phyloP scores from a whole-genome alignment of 2,113 vertebrate species.

The Scomber scombrus region DNA sequence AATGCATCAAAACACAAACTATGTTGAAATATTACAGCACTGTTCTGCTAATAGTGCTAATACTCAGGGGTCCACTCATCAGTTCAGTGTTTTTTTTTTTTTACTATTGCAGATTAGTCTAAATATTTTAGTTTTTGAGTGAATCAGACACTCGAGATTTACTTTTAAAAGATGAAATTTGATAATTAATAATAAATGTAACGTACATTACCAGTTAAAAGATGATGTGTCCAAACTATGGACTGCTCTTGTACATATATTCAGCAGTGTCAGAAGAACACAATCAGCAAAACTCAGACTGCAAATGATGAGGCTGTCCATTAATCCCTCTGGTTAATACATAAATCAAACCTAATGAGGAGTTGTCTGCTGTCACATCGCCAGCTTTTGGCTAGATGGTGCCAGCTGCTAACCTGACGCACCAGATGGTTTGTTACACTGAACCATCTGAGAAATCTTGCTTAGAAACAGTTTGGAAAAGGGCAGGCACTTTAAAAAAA shows the following conservation, averaged over 20 bases:
- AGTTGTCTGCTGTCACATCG: conserved; percentile 19
- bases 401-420: conserved; percentile 4
- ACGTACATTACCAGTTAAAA: too few relatives aligned
- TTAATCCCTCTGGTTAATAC: not conserved
- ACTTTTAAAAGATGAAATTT: not conserved
- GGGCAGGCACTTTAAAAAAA: too few relatives aligned
- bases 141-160: too few relatives aligned
- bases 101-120: too few relatives aligned
- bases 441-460: too few relatives aligned
- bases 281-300: not conserved
- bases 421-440: too few relatives aligned
- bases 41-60: conserved; percentile 30
- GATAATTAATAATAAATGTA: not conserved
- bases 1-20: not conserved
- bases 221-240: too few relatives aligned
- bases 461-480: too few relatives aligned
- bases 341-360: conserved; percentile 30
- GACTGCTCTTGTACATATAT: not conserved
- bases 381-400: conserved; percentile 5
- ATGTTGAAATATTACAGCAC: conserved; percentile 16
- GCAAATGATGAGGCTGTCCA: conserved; percentile 2
- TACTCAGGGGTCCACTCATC: conserved; percentile 43
- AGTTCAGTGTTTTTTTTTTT: not conserved
- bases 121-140: too few relatives aligned
- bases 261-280: not conserved